phyloP scores from a whole-genome alignment of 2,888 invertebrate genomes.

The Sphaeridia pumilis region DNA sequence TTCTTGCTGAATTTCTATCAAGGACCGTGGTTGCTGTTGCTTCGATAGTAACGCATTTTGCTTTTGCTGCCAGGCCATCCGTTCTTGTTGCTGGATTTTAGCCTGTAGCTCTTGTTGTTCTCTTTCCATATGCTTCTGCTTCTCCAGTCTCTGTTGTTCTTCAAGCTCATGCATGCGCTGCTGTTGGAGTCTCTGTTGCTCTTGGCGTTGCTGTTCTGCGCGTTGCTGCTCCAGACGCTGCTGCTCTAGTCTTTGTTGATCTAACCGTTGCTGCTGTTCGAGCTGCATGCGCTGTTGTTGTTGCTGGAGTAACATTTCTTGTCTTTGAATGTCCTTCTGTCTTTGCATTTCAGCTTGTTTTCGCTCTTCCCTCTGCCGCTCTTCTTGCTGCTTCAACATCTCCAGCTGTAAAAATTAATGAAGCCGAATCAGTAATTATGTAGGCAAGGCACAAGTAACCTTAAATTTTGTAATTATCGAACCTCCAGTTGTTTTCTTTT shows the following conservation, averaged over 20 bases:
- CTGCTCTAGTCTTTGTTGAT: constrained; percentile 17
- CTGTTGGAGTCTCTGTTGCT: constrained; percentile 23
- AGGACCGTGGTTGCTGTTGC: constrained; percentile 19
- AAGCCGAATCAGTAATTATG: background rate
- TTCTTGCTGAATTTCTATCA: constrained; percentile 36
- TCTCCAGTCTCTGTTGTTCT: constrained; percentile 16
- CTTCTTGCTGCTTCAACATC: constrained; percentile 19
- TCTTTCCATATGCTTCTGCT: constrained; percentile 16
- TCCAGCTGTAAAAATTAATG: constrained; percentile 20
- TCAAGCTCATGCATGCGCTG: constrained; percentile 22
- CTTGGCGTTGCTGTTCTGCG: constrained; percentile 17
- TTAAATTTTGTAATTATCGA: constrained; percentile 8
- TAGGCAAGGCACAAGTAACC: background rate
- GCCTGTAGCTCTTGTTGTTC: constrained; percentile 18
- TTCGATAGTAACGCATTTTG: background rate
- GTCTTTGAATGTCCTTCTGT: constrained; percentile 14
- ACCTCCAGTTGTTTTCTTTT: constrained; percentile 27
- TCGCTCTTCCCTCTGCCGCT: constrained; percentile 28
- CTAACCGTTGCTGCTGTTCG: constrained; percentile 19
- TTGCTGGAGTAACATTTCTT: constrained; percentile 9
- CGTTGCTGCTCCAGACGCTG: constrained; percentile 18
- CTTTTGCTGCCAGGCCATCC: constrained; percentile 22
- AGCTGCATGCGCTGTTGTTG: constrained; percentile 20
- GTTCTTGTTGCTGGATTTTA: constrained; percentile 15
- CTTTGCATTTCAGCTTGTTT: constrained; percentile 17